Percentiles rank a stretch among this genome's conserved stretches.
These are phyloP conservation scores for Flabesymbios commensalis DNA, from an alignment of 2,888 invertebrate genomes.

Conservation along the genomic window DNA sequence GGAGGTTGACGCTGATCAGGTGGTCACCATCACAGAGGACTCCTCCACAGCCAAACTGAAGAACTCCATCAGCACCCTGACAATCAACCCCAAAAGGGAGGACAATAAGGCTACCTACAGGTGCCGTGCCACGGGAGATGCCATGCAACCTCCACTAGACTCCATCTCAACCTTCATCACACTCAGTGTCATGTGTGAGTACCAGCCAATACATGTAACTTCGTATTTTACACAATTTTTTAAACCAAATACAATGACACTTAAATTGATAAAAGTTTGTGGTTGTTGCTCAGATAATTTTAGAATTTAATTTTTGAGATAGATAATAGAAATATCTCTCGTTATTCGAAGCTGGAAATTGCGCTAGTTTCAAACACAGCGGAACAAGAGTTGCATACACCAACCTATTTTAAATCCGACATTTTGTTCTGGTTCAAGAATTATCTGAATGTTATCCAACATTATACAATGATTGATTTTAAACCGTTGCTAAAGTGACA, in stretches of 20 bases:
- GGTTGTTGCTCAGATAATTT: too few relatives aligned
- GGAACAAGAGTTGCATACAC: too few relatives aligned
- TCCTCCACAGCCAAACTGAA: conserved; percentile 47
- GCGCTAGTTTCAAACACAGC: too few relatives aligned
- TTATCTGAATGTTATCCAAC: too few relatives aligned
- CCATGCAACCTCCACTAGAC: conserved; percentile 77
- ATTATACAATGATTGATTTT: too few relatives aligned
- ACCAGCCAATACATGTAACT: background rate
- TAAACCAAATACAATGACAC: background rate
- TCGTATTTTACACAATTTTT: background rate
- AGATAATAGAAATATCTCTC: too few relatives aligned
- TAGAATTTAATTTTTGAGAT: too few relatives aligned
- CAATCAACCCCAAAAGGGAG: conserved; percentile 84
- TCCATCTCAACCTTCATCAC: conserved; percentile 84
- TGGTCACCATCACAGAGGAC: background rate
- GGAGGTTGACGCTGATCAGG: background rate
- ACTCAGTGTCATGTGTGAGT: conserved; percentile 66
- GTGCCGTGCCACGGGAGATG: conserved; percentile 91
- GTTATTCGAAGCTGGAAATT: too few relatives aligned
- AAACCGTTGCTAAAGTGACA: too few relatives aligned
- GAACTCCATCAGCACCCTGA: conserved; percentile 70
- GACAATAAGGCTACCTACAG: conserved; percentile 92
- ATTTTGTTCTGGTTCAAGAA: too few relatives aligned
- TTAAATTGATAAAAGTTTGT: too few relatives aligned
- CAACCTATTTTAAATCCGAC: too few relatives aligned